phyloP scores from a whole-genome alignment of 2,888 invertebrate species.

The Caenorhabditis sinica region DNA sequence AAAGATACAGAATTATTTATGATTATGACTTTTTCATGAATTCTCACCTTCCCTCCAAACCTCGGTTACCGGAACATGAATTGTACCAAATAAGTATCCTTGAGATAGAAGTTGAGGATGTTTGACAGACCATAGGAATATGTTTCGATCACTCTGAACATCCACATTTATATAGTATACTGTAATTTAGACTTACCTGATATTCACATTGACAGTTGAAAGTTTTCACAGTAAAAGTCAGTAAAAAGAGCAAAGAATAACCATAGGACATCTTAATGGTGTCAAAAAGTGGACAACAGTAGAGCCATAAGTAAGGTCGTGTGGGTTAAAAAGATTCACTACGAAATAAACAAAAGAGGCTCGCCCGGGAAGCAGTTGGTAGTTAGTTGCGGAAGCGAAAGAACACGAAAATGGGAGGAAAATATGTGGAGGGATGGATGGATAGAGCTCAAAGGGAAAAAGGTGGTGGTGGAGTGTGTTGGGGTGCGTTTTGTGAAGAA shows the following conservation, averaged over 20 bases:
- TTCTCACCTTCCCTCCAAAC: slow-evolving; percentile 85
- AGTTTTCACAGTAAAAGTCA: background rate
- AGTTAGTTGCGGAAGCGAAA: slow-evolving; percentile 23
- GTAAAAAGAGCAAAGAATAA: background rate
- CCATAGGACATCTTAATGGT: slow-evolving; percentile 19
- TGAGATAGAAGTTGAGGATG: slow-evolving; percentile 43
- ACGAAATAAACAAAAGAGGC: slow-evolving; percentile 39
- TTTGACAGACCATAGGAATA: slow-evolving; percentile 57
- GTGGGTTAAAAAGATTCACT: slow-evolving; percentile 7
- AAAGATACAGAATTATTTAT: slow-evolving; percentile 61
- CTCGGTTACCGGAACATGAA: slow-evolving; percentile 86
- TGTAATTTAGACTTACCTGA: background rate
- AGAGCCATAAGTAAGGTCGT: slow-evolving; percentile 3
- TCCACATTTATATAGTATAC: background rate
- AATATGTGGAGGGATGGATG: slow-evolving; percentile 23
- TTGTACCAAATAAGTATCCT: slow-evolving; percentile 86
- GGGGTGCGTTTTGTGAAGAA: slow-evolving; percentile 39
- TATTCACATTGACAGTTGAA: slow-evolving; percentile 1
- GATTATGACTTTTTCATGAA: background rate
- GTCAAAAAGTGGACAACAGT: slow-evolving; percentile 15
- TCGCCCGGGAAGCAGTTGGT: slow-evolving; percentile 17
- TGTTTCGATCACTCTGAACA: slow-evolving; percentile 33
- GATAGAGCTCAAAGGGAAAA: slow-evolving; percentile 20
- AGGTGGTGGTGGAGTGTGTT: slow-evolving; percentile 5
- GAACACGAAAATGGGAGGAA: slow-evolving; percentile 42